A percentile compares a stretch with the other conserved stretches of the same genome.
Evolutionary conservation across 1,140 invertebrate genomes (phyloP).

Genomic region (Drosophila equinoxialis): DNA sequence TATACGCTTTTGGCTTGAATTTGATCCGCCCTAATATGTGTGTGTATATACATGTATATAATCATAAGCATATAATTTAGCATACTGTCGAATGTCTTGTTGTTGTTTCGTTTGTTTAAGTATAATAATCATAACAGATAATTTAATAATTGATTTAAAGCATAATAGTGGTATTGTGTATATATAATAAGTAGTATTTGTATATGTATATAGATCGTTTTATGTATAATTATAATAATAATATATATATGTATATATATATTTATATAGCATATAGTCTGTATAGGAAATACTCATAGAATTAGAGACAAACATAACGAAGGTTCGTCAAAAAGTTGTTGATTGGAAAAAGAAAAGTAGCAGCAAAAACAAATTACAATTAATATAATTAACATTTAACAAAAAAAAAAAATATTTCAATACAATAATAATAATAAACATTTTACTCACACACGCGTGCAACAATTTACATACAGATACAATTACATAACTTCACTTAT

Average conservation of each 20-base stretch:
- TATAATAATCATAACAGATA: constrained; percentile 53
- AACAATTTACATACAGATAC: constrained; percentile 32
- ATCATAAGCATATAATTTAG: constrained; percentile 74
- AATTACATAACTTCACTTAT: constrained; percentile 31
- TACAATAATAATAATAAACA: constrained; percentile 23
- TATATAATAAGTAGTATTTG: constrained; percentile 8
- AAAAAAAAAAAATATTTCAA: constrained; percentile 62
- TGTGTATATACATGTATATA: constrained; percentile 47
- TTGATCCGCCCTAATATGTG: not conserved
- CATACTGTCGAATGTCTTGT: constrained; percentile 80
- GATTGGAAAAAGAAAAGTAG: constrained; percentile 38
- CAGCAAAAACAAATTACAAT: constrained; percentile 26
- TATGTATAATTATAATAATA: constrained; percentile 19
- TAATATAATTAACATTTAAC: constrained; percentile 76
- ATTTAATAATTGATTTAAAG: constrained; percentile 80
- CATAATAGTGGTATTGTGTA: constrained; percentile 52
- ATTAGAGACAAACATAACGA: constrained; percentile 55
- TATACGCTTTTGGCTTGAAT: no score
- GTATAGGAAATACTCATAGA: constrained; percentile 79
- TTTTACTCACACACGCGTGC: constrained; percentile 19
- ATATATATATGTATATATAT: constrained; percentile 34
- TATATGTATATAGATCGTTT: constrained; percentile 32
- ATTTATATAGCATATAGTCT: constrained; percentile 62
- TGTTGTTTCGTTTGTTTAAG: constrained; percentile 43
- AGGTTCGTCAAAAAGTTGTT: constrained; percentile 40